Base-by-base conservation (phyloP, 2,113 vertebrate species). In the Sprattus sprattus region DNA sequence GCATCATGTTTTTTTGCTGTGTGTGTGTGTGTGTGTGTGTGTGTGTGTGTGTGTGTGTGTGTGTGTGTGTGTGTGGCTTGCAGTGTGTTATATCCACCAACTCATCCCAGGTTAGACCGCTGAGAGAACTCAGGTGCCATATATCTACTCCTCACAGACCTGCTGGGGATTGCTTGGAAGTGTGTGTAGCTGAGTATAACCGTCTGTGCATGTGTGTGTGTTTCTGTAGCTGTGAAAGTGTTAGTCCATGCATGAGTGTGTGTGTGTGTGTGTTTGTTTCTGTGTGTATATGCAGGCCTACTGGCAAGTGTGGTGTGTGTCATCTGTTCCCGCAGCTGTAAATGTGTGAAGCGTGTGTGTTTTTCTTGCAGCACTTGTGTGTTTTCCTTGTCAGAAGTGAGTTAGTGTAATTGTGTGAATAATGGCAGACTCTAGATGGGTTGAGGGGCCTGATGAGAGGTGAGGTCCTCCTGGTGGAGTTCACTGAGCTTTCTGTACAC, bases 321-420 rank as follows among this genome's bases (percentile, higher is more conserved):
- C 39, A 81, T 90, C 90, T 88, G 87, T 86, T 84, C 88, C 88
- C 89, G 85, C 47, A 82, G 88, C 89, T 85, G 86, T 78, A 87
- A 91, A 91, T 18, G 57, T 84, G 83, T 75, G 39, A 82, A 82
- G 57, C 39, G 67, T 50, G 47, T 49, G 16, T 84, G 82, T 84
- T 44, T 82, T 20, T 57, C n/a, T 84, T 82, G 67, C 45, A 16
- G 50, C 81, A 87, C 91, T 89, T 92, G 91, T 91, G 91, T 94
- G 78, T 94, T 94, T 94, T 93, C 92, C 92, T 93, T 93, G 93
- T 94, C 92, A 93, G 88, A 92, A 92, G 93, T 90, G 91, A 93
- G 91, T 91, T 92, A 88, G 92, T 92, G 92, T 94, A 94, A 94
- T 93, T 92, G 90, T 94, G 92, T 92, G 92, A 93, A 91, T 93